Base-by-base conservation (phyloP, 2,888 invertebrate species). In the Molanna angustata region DNA sequence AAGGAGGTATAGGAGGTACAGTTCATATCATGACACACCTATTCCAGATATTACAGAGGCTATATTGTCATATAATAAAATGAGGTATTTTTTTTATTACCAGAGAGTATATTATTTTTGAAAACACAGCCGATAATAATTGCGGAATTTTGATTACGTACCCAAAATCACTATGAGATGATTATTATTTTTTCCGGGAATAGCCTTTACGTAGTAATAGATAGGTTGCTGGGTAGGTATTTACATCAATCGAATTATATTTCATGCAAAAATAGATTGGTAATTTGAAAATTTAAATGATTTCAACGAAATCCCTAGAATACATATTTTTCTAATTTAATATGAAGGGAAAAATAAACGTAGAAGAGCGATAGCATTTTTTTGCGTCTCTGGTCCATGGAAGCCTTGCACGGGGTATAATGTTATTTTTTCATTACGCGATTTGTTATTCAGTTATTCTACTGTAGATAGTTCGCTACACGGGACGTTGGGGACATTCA, bases 401-500 rank as follows among this genome's bases (percentile, higher is more conserved):
- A 18, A 14, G n/a, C n/a, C n/a, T n/a, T 45, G 32, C 45, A 27
- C 39, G 39, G 48, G 43, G 27, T 55, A 49, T 59, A 59, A 59
- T 59, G 59, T 59, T 59, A 56, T 59, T 59, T 59, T 59, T 59
- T 59, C 59, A 59, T 59, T 59, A 59, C 59, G 54, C 59, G 59
- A 59, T 59, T 59, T 59, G 59, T 59, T 59, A 59, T 59, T 59
- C 59, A 59, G 59, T 59, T 59, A 56, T 59, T 59, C 59, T 22
- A 49, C 49, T 54, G 49, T 45, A 50, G 52, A 58, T 58, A 58
- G 58, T 58, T 58, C 50, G 47, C 50, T 50, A 50, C 55, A 49
- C 32, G 49, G 52, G 27, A n/a, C n/a, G n/a, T 27, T 27, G 27
- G 27, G 27, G 4, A 11, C 11, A 11, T 27, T 27, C 27, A 27